Conservation (phyloP, 2,888 invertebrate species). For the Harpalus rubripes region DNA sequence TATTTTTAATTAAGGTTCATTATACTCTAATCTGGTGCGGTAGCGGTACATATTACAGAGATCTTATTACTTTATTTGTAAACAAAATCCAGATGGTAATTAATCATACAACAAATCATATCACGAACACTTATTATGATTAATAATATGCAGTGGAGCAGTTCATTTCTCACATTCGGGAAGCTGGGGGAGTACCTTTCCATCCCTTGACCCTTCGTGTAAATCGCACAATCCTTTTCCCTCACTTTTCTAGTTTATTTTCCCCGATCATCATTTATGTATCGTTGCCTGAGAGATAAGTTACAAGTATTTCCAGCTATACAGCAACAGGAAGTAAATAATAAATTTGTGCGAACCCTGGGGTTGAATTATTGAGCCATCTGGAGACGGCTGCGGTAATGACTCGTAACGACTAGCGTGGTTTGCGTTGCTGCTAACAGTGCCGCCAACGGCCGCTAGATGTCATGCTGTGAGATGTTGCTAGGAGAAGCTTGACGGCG, state of each 20-base stretch:
- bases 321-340: slow-evolving; percentile 46
- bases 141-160: slow-evolving; percentile 26
- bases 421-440: slow-evolving; percentile 40
- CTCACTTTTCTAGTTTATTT: slow-evolving; percentile 1
- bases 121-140: slow-evolving; percentile 32
- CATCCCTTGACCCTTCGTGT: neutral
- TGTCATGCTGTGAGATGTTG: slow-evolving; percentile 9
- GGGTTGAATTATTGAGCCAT: slow-evolving; percentile 42
- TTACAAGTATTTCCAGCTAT: slow-evolving; percentile 42
- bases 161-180: slow-evolving; percentile 18
- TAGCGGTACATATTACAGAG: neutral
- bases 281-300: slow-evolving; percentile 2
- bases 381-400: slow-evolving; percentile 23
- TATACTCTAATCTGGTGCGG: neutral
- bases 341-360: slow-evolving; percentile 5
- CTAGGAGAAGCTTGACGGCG: slow-evolving; percentile 6
- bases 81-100: slow-evolving; percentile 7
- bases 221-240: slow-evolving; percentile 2
- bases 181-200: neutral
- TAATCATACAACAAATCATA: slow-evolving; percentile 35
- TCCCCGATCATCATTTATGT: slow-evolving; percentile 25
- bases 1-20: neutral
- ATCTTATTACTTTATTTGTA: slow-evolving; percentile 15
- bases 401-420: slow-evolving; percentile 27
- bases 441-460: slow-evolving; percentile 30